Evolutionary conservation across 2,797 vertebrate species (phyloP), one percentile per base, ranked within the genome.

Genomic region (Catostomus latipinnis): DNA sequence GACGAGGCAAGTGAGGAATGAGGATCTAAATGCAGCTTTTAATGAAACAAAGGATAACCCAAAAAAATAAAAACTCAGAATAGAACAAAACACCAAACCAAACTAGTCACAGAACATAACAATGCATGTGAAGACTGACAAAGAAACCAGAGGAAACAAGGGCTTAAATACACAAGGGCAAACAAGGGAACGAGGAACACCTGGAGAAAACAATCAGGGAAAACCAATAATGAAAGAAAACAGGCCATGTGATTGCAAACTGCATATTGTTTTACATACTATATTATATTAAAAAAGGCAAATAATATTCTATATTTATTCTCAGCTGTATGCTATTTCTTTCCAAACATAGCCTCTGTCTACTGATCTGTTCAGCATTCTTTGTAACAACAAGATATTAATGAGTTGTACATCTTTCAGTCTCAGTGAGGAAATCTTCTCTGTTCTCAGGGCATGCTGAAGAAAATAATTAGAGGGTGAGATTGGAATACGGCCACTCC

Each of bases 401-500:
- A 75, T 49, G 48, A 75, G 79, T 54, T 18, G 66, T 45, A 45
- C 56, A 53, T 46, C 14, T 8, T n/a, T 75, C 53, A 10, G 63
- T 70, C 57, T 61, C 63, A 70, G 60, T 57, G 65, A 69, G 45
- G 9, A 68, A 74, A 82, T 75, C 60, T 80, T 69, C 22, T 71
- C 9, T 72, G n/a, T 54, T 14, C 56, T 50, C 56, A 48, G 71
- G 54, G 8, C 18, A 53, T 62, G 48, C 52, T 56, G 68, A 54
- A 67, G 53, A 76, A 76, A 63, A 73, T 61, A 80, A 76, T 83
- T 83, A 76, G 61, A 72, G 56, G 48, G 12, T 11, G 50, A 76
- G 73, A 71, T 61, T 83, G 73, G 48, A 76, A 80, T 68, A 61
- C 0, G 50, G 9, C 54, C 71, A 46, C 34, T 16, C 10, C 48